phyloP scores from a whole-genome alignment of 2,113 vertebrate genomes.

The Tursiops truncatus region DNA sequence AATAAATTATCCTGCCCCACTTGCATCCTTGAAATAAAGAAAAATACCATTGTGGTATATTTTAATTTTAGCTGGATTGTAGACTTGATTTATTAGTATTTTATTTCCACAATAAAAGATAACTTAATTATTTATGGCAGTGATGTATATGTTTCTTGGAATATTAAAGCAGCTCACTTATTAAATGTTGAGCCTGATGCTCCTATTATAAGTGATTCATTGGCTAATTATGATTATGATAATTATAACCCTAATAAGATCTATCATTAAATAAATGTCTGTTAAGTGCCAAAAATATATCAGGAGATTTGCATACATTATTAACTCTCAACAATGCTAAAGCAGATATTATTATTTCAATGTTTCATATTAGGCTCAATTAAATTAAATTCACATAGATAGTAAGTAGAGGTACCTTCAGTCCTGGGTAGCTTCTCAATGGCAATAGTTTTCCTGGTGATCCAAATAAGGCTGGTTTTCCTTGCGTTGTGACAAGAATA shows the following conservation, averaged over 20 bases:
- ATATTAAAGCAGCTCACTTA: not conserved
- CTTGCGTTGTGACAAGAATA: not conserved
- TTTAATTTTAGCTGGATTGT: conserved; percentile 8
- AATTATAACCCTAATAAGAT: conserved; percentile 44
- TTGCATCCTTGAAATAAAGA: not conserved
- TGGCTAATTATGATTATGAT: conserved; percentile 30
- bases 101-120: conserved; percentile 27
- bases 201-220: conserved; percentile 42
- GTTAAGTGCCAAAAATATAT: conserved; percentile 8
- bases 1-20: not conserved
- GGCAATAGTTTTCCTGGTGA: not conserved
- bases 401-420: not conserved
- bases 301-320: not conserved
- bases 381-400: not conserved
- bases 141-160: not conserved
- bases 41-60: not conserved
- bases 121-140: not conserved
- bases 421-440: not conserved
- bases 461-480: not conserved
- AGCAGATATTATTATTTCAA: not conserved
- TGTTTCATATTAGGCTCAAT: not conserved
- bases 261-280: conserved; percentile 27
- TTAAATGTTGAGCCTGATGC: not conserved
- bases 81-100: not conserved
- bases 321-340: not conserved